Conservation (phyloP, 2,888 invertebrate genomes). For the Conops quadrifasciatus region DNA sequence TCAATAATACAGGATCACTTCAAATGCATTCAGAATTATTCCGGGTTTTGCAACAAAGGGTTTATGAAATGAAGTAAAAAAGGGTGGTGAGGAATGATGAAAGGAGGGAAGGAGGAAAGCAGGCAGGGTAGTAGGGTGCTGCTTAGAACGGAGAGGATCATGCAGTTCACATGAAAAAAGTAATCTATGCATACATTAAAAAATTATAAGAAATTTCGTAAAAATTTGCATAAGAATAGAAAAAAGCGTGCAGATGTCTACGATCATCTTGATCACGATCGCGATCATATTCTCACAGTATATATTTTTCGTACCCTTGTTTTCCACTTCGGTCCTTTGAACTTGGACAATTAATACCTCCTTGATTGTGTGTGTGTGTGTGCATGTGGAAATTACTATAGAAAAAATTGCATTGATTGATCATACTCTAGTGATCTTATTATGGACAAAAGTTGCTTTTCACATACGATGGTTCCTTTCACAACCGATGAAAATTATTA, state of each 20-base stretch:
- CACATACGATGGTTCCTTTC: background rate
- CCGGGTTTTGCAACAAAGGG: background rate
- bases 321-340: too few relatives aligned
- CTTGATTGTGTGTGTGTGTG: too few relatives aligned
- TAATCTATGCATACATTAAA: constrained; percentile 10
- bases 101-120: background rate
- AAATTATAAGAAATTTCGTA: constrained; percentile 4
- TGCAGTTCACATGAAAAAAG: background rate
- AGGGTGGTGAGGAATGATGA: too few relatives aligned
- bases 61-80: too few relatives aligned
- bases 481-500: background rate
- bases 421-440: background rate
- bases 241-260: constrained; percentile 16
- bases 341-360: too few relatives aligned
- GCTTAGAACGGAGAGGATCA: too few relatives aligned
- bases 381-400: too few relatives aligned
- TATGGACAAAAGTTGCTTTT: constrained; percentile 14
- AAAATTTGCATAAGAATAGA: constrained; percentile 6
- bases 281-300: constrained; percentile 12
- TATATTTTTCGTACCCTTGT: too few relatives aligned
- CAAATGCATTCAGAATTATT: background rate
- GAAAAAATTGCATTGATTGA: constrained; percentile 7
- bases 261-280: constrained; percentile 4
- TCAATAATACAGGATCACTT: constrained; percentile 10
- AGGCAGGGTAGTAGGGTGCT: background rate